A percentile compares a stretch with the other conserved stretches of the same genome.
phyloP scores from a whole-genome alignment of 2,888 invertebrate species.

The Ecdyonurus torrentis region DNA sequence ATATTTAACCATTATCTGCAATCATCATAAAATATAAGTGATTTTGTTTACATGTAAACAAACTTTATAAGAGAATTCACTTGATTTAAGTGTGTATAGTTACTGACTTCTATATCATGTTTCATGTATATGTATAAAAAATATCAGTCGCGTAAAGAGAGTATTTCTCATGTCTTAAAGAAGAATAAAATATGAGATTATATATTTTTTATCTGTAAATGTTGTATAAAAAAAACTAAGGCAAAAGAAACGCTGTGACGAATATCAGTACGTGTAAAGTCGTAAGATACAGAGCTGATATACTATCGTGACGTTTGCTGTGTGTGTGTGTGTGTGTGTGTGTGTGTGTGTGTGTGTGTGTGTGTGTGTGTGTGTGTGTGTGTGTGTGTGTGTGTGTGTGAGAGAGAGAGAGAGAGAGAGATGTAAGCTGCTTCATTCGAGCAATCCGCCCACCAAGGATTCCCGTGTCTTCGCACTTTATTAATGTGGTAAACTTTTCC shows the following conservation, averaged over 20 bases:
- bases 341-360: no score
- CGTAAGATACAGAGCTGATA: neutral
- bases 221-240: neutral
- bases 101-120: no score
- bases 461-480: neutral
- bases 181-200: neutral
- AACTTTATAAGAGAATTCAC: no score
- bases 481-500: neutral
- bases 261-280: neutral
- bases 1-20: no score
- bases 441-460: neutral
- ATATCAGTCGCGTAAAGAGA: neutral
- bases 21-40: no score
- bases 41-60: no score
- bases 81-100: no score
- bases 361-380: no score
- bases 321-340: no score
- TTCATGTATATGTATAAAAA: no score
- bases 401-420: no score
- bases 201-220: neutral
- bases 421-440: neutral
- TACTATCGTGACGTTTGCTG: neutral
- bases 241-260: neutral
- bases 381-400: no score
- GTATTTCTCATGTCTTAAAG: neutral